Evolutionary conservation across 2,113 vertebrate genomes (phyloP), one percentile per base, ranked within the genome.

Genomic region (Pseudonaja textilis): DNA sequence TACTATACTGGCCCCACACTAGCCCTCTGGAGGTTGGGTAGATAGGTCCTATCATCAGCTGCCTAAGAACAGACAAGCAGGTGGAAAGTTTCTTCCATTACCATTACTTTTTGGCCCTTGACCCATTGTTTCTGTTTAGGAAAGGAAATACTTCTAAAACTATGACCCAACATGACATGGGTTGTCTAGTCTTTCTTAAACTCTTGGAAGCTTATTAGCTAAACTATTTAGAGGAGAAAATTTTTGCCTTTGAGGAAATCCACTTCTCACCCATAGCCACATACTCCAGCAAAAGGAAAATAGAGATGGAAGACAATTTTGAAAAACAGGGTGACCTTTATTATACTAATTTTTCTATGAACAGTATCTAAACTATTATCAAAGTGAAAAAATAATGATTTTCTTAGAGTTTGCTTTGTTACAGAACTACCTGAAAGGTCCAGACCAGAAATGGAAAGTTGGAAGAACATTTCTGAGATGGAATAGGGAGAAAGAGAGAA

Each of bases 301-400:
- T 69, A 56, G 18, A 22, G 56, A 18, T 3, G 89, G 85, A 50
- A 42, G 1, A 22, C 34, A 81, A 11, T 87, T 74, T 25, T 5
- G 23, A 91, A 57, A 42, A 1, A 61, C 2, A 29, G 81, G 34
- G 20, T 2, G 0, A 14, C 45, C 91, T 26, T 90, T 50, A 20
- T 50, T 92, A 42, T 91, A 93, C 0, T 1, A 52, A 91, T 96
- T 87, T 54, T 93, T 0, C 50, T 91, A 14, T 91, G 91, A 23
- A 5, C 23, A 81, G 34, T 74, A 90, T 69, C 8, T 87, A 91
- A 94, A 6, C 29, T 88, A n/a, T 29, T 90, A 86, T 56, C 26
- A 91, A 42, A 57, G 42, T 59, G 42, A 7, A 34, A 3, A 6
- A 1, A 12, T 1, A 87, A 6, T 87, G 8, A 50, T 52, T 5